Conservation (phyloP, 1,140 invertebrate genomes). For the Aphis craccivora region DNA sequence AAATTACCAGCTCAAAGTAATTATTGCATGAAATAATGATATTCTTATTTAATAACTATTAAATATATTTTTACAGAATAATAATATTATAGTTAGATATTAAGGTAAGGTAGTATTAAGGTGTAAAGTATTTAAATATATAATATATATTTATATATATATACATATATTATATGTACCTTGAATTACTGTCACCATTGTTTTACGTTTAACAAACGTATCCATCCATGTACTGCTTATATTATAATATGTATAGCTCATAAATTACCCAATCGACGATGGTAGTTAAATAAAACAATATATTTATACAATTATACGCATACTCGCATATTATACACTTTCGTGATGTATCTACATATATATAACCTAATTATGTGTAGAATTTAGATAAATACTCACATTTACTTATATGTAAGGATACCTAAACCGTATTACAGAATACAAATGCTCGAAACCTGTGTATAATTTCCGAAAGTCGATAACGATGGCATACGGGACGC, state of each 20-base stretch:
- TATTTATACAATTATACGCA: not conserved
- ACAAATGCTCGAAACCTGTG: not conserved
- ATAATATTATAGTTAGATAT: not conserved
- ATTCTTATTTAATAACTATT: not conserved
- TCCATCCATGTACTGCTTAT: not conserved
- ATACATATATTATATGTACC: not conserved
- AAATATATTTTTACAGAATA: not conserved
- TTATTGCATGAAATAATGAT: not conserved
- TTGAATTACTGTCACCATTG: not conserved
- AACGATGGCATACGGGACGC: not conserved
- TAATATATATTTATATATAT: not conserved
- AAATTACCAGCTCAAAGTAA: not conserved
- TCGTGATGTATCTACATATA: not conserved
- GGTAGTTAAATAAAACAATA: not conserved
- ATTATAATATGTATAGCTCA: not conserved
- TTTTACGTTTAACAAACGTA: not conserved
- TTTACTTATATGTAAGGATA: rapidly evolving
- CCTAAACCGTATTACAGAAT: not conserved
- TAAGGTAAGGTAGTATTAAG: not conserved
- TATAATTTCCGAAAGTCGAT: not conserved
- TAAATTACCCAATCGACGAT: not conserved
- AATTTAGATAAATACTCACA: not conserved
- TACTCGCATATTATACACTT: not conserved
- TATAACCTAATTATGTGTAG: not conserved
- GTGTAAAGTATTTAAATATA: not conserved